phyloP scores from a whole-genome alignment of 1,140 invertebrate species.

The Danaus melanippus region DNA sequence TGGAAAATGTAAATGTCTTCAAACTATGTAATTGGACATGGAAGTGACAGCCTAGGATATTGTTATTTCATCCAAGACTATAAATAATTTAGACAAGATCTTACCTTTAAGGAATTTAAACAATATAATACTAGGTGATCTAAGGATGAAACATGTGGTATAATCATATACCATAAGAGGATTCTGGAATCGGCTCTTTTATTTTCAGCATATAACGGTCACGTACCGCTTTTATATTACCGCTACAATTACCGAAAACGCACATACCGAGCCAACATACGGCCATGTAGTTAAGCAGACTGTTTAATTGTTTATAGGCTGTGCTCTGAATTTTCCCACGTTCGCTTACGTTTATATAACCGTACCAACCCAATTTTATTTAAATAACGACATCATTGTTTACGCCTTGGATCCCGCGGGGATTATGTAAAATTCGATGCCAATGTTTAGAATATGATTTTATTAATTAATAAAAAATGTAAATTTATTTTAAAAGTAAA shows the following conservation, averaged over 20 bases:
- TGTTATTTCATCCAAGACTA: too few relatives aligned
- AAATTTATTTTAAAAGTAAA: too few relatives aligned
- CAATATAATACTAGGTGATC: too few relatives aligned
- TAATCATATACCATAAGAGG: too few relatives aligned
- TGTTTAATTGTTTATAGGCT: slow-evolving; percentile 46
- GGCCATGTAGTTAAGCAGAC: slow-evolving; percentile 31
- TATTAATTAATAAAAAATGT: too few relatives aligned
- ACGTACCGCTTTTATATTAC: slow-evolving; percentile 42
- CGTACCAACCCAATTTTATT: slow-evolving; percentile 21
- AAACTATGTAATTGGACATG: slow-evolving; percentile 5
- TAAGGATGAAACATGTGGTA: too few relatives aligned
- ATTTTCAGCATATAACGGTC: slow-evolving; percentile 46
- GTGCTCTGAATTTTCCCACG: slow-evolving; percentile 29
- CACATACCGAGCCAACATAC: slow-evolving; percentile 40
- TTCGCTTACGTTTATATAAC: slow-evolving; percentile 24
- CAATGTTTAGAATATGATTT: too few relatives aligned
- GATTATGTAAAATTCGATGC: slow-evolving; percentile 15
- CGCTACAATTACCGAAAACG: slow-evolving; percentile 51
- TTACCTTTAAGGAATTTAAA: too few relatives aligned
- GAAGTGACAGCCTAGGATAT: too few relatives aligned
- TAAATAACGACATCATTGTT: slow-evolving; percentile 12
- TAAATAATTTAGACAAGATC: too few relatives aligned
- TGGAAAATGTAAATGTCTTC: slow-evolving; percentile 2
- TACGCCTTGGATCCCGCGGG: slow-evolving; percentile 16
- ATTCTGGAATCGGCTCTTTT: slow-evolving; percentile 36